Percentiles rank a stretch among this genome's conserved stretches.
Conservation (phyloP, 2,797 vertebrate species). For the Mormyrops boulengeri region DNA sequence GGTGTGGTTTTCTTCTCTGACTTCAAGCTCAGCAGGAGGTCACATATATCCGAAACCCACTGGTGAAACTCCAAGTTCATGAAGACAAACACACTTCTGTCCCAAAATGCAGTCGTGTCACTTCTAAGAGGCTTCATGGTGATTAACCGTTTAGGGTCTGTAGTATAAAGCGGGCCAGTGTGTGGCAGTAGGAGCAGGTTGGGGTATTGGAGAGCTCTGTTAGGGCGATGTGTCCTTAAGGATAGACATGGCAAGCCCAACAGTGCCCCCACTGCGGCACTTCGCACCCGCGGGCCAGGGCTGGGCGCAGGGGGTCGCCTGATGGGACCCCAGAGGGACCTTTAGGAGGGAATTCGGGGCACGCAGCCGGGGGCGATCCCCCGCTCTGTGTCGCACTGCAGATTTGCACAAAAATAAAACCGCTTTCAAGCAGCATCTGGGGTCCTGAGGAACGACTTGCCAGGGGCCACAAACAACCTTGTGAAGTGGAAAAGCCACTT, state of each 20-base stretch:
- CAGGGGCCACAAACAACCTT: constrained; percentile 26
- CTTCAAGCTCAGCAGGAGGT: constrained; percentile 35
- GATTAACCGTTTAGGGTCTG: background rate
- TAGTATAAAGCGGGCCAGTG: background rate
- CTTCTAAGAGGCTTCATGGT: constrained; percentile 29
- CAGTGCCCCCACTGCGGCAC: too few species aligned
- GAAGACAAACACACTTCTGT: constrained; percentile 26
- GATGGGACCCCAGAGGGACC: constrained; percentile 37
- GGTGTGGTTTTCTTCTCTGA: constrained; percentile 33
- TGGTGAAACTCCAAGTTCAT: constrained; percentile 29
- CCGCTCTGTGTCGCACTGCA: constrained; percentile 40
- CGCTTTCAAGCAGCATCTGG: constrained; percentile 31
- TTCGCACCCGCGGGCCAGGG: background rate
- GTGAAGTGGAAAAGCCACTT: constrained; percentile 18
- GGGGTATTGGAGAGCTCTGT: background rate
- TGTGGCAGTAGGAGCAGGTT: background rate
- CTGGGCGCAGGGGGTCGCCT: background rate
- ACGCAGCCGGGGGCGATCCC: constrained; percentile 45
- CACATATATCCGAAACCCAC: constrained; percentile 30
- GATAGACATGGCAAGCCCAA: constrained; percentile 35
- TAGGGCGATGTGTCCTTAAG: background rate
- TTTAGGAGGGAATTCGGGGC: constrained; percentile 32
- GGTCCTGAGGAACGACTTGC: constrained; percentile 38
- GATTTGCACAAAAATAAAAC: constrained; percentile 47
- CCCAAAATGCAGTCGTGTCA: constrained; percentile 44